A percentile compares a stretch with the other conserved stretches of the same genome.
phyloP scores from a whole-genome alignment of 2,113 vertebrate species.

The Heterocephalus glaber region DNA sequence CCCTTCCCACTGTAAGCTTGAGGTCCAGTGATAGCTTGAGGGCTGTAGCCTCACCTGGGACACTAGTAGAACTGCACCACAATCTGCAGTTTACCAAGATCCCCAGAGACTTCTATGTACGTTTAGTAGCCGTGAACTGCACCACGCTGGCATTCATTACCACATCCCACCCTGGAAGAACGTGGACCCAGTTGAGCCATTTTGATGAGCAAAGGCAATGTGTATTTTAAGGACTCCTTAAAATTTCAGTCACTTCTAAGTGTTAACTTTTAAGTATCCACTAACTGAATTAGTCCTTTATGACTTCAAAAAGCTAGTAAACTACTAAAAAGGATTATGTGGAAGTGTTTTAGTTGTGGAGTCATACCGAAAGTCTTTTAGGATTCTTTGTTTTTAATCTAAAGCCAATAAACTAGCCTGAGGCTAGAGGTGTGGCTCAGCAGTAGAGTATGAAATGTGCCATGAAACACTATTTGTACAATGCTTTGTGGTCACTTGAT shows the following conservation, averaged over 20 bases:
- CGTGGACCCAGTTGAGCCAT: background rate
- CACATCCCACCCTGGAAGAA: background rate
- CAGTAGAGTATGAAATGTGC: background rate
- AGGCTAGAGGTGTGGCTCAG: background rate
- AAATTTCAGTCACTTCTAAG: background rate
- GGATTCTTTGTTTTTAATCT: background rate
- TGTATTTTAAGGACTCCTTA: background rate
- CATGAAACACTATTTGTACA: background rate
- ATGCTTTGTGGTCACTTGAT: background rate
- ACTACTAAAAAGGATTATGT: background rate
- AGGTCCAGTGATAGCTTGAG: background rate
- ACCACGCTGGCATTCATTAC: background rate
- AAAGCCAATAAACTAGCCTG: background rate
- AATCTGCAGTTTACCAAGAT: background rate
- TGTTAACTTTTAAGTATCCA: background rate
- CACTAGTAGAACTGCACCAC: background rate
- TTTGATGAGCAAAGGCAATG: background rate
- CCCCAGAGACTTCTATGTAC: background rate
- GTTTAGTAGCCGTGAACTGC: background rate
- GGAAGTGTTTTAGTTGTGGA: background rate
- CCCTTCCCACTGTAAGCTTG: background rate
- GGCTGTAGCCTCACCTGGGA: background rate
- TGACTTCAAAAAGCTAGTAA: background rate
- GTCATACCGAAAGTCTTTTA: conserved; percentile 7
- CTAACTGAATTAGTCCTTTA: background rate